Conservation (phyloP, 2,888 invertebrate genomes). For the Orthosia gracilis region DNA sequence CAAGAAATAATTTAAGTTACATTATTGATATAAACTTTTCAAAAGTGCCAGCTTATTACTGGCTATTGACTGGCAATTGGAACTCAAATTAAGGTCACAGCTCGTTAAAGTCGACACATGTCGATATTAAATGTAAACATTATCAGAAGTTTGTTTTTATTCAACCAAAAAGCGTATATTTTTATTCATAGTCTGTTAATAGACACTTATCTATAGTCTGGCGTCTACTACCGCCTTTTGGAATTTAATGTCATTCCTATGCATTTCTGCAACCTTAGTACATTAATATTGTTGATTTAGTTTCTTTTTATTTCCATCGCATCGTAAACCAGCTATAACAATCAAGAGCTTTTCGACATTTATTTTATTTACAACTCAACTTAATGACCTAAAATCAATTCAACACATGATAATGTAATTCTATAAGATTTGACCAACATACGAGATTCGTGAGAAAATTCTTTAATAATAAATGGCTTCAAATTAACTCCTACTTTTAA, state of each 20-base stretch:
- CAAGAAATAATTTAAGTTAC: neutral
- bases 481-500: conserved; percentile 25
- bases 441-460: conserved; percentile 45
- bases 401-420: conserved; percentile 46
- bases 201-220: conserved; percentile 25
- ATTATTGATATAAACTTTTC: neutral
- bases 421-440: conserved; percentile 28
- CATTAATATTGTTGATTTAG: conserved; percentile 6
- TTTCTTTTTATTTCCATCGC: conserved; percentile 25
- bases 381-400: conserved; percentile 37
- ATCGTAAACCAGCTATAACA: conserved; percentile 49
- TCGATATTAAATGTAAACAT: conserved; percentile 33
- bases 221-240: conserved; percentile 4
- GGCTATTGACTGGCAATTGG: conserved; percentile 8
- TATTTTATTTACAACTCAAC: conserved; percentile 39
- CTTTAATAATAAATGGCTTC: conserved; percentile 16
- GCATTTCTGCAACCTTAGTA: conserved; percentile 24
- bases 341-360: conserved; percentile 43
- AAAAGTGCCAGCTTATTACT: neutral
- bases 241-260: conserved; percentile 40
- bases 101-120: conserved; percentile 28
- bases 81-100: conserved; percentile 13
- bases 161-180: conserved; percentile 11
- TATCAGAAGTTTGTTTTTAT: conserved; percentile 28
- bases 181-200: conserved; percentile 33